These are phyloP conservation scores for Epizoanthus rinbou DNA, from an alignment of 92 coral and sea anemone species.

Conservation along the genomic window DNA sequence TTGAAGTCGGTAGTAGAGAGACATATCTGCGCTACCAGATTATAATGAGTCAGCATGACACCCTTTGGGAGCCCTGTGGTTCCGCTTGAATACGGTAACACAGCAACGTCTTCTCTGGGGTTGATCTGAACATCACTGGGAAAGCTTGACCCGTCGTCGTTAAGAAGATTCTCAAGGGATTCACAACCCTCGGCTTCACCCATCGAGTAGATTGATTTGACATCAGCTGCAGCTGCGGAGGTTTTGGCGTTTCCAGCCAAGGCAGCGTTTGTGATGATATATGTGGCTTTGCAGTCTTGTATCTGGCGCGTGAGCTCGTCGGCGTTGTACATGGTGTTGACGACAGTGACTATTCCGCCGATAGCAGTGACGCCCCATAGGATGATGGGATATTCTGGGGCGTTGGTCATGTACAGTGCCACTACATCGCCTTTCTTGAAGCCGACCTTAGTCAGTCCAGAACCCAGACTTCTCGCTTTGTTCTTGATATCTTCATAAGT, in stretches of 20 bases:
- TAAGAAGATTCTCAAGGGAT: conserved; percentile 68
- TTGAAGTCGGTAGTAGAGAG: conserved; percentile 60
- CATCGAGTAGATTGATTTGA: conserved; percentile 60
- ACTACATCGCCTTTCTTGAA: conserved; percentile 85
- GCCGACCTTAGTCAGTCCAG: conserved; percentile 75
- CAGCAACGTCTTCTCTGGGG: conserved; percentile 77
- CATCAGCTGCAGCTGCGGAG: conserved; percentile 59
- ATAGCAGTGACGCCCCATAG: conserved; percentile 69
- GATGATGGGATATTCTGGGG: conserved; percentile 75
- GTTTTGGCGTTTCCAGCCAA: conserved; percentile 71
- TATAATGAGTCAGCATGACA: conserved; percentile 83
- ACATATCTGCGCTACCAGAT: conserved; percentile 65
- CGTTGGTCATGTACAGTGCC: conserved; percentile 70
- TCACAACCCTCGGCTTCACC: conserved; percentile 69
- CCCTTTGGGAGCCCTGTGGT: conserved; percentile 93
- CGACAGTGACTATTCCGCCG: conserved; percentile 76
- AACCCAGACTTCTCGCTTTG: conserved; percentile 56
- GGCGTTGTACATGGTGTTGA: conserved; percentile 73
- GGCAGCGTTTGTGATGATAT: conserved; percentile 68
- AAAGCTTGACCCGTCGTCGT: conserved; percentile 77
- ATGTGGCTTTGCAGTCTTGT: conserved; percentile 64
- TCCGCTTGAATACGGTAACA: conserved; percentile 91
- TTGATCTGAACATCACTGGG: conserved; percentile 55
- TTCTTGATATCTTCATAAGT: conserved; percentile 68
- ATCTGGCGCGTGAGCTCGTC: conserved; percentile 79